Evolutionary conservation across 1,140 invertebrate genomes (phyloP), one percentile per base, ranked within the genome.

Genomic region (Scaptomyza hsui): DNA sequence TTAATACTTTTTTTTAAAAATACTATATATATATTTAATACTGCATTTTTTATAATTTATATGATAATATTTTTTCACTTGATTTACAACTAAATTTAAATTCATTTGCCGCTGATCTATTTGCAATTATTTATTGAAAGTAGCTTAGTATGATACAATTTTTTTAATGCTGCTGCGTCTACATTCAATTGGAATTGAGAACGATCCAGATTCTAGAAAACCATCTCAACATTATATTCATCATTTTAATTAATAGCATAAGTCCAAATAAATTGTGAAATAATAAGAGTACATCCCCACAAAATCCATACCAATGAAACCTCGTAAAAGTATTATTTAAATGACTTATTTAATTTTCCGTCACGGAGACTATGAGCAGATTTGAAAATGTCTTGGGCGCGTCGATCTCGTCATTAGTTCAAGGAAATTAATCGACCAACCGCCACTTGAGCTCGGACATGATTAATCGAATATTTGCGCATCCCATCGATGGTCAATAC

Each of bases 1-100:
- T 83, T 83, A 37, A 24, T 86, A 78, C n/a, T n/a, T n/a, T n/a
- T n/a, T n/a, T n/a, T 68, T 52, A 21, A n/a, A 21, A 63, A 81
- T 72, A 73, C 75, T 88, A 81, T 88, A 86, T 74, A 88, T 78
- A 82, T 88, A 86, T 78, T 82, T 78, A 74, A 78, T 88, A 88
- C 83, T 78, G 82, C 82, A 82, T 88, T 88, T 86, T 86, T 75
- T 88, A 82, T 88, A 88, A 88, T 88, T 89, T 88, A 88, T 89
- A 78, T 39, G 75, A 76, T 82, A 86, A 86, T 86, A 69, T 75
- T 71, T 88, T 86, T 86, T 88, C 62, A 88, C 82, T 88, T 89
- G 65, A 81, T 78, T 86, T 65, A 75, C 69, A 55, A 63, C 56
- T 59, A 78, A 75, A 80, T 74, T 79, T 85, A 62, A 56, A 49